A percentile compares a stretch with the other conserved stretches of the same genome.
Evolutionary conservation across 2,113 vertebrate genomes (phyloP).

Genomic region (Daphoenositta chrysoptera): DNA sequence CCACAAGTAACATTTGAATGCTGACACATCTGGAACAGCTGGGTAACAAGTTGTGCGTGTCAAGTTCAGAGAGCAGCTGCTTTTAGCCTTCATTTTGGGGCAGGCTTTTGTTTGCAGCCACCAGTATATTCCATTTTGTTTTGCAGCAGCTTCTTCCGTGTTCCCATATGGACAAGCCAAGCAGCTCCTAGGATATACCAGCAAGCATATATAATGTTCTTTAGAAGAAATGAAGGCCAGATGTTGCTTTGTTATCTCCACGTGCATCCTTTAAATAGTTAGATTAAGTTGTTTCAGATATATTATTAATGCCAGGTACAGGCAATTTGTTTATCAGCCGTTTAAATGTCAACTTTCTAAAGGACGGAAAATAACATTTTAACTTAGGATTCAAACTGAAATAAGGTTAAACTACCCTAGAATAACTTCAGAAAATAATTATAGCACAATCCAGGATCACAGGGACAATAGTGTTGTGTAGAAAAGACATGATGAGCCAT

Average conservation of each 20-base stretch:
- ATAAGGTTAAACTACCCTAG: background rate
- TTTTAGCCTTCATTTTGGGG: constrained; percentile 1
- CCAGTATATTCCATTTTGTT: constrained; percentile 9
- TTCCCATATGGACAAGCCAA: constrained; percentile 31
- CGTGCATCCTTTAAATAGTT: background rate
- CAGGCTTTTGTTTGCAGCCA: constrained; percentile 6
- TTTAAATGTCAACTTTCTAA: constrained; percentile 2
- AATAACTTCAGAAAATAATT: background rate
- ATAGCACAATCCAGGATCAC: background rate
- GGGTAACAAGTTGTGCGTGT: background rate
- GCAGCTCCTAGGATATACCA: background rate
- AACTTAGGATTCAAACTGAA: background rate
- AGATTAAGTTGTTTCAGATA: background rate
- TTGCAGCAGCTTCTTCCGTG: constrained; percentile 19
- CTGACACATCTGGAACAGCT: constrained; percentile 44
- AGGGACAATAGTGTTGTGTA: background rate
- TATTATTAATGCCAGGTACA: background rate
- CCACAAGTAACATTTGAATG: background rate
- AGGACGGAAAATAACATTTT: background rate
- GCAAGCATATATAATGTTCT: background rate
- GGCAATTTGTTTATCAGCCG: background rate
- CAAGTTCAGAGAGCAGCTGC: constrained; percentile 35
- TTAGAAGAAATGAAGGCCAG: constrained; percentile 21
- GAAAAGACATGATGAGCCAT: background rate
- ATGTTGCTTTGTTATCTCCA: constrained; percentile 18